Base-by-base conservation (phyloP, 2,888 invertebrate genomes). In the Spodoptera littoralis region DNA sequence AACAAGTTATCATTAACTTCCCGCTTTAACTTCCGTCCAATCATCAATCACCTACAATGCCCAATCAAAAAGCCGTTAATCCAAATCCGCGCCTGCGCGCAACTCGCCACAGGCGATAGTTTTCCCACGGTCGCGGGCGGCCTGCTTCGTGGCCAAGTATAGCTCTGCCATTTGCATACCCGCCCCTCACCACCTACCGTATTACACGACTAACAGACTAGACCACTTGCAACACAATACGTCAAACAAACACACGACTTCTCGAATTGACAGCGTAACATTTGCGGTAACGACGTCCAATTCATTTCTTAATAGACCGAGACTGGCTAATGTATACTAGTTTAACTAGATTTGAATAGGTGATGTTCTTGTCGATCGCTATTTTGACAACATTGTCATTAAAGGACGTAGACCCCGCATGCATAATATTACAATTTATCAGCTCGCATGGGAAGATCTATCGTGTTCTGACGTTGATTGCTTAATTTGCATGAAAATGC, bases 41-140 rank as follows among this genome's bases (percentile, higher is more conserved):
- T 62, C 64, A 66, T 70, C 61, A 71, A 78, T 62, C 72, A 68
- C 58, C 43, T 43, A 54, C 49, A 60, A 60, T 54, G 58, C 55
- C 66, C 76, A 71, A 73, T 73, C 72, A 61, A 71, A 80, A 79
- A 79, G 72, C 70, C 63, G 60, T 73, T 69, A 60, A 30, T 41
- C 84, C 64, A 49, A 93, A 74, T 94, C 64, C 91, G 85, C 61
- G 74, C 79, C 94, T 88, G 92, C n/a, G 1, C 54, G 56, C 72
- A 75, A 88, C 88, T 91, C 90, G 94, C 94, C 92, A 94, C 94
- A 89, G 94, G 94, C 94, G 94, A 94, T 94, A 93, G 92, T 94
- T 94, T 94, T 94, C 94, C 94, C 94, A 94, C 94, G 94, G 92
- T 93, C 93, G 84, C 90, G 88, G 88, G 85, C 90, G 88, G 86